Evolutionary conservation across 2,888 invertebrate genomes (phyloP).

Genomic region (Balanococcus diminutus): DNA sequence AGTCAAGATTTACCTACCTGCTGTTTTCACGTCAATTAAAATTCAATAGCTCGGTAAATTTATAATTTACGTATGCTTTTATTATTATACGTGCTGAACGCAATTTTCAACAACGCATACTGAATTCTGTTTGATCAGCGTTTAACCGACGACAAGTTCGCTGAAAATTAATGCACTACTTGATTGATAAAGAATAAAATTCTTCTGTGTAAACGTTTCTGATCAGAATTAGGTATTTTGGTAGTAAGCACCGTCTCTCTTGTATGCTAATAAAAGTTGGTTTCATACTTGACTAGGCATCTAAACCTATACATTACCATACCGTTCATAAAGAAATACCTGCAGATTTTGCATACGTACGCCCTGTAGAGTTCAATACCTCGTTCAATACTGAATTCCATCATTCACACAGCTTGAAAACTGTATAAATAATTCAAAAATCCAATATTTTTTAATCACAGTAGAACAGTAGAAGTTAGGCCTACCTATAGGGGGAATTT

Average conservation of each 20-base stretch:
- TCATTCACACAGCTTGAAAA: neutral
- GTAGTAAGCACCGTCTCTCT: too few species aligned
- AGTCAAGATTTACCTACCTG: neutral
- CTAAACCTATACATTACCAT: too few species aligned
- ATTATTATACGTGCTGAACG: neutral
- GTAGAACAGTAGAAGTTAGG: neutral
- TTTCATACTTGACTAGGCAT: too few species aligned
- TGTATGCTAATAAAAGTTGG: too few species aligned
- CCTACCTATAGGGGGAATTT: neutral
- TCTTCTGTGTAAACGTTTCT: too few species aligned
- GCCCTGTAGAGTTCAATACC: neutral
- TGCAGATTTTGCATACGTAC: neutral
- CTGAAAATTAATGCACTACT: too few species aligned
- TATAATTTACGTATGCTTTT: neutral
- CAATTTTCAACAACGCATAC: neutral
- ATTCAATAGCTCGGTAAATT: conserved; percentile 1
- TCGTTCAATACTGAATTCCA: neutral
- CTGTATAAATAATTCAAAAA: neutral
- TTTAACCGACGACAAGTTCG: neutral
- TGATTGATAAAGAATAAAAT: too few species aligned
- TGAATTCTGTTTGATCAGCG: neutral
- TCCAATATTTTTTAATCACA: neutral
- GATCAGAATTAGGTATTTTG: too few species aligned
- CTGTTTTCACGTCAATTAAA: conserved; percentile 1
- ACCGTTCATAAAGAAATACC: neutral